A percentile compares a stretch with the other conserved stretches of the same genome.
Evolutionary conservation across 2,113 vertebrate species (phyloP).

Genomic region (Equus quagga): DNA sequence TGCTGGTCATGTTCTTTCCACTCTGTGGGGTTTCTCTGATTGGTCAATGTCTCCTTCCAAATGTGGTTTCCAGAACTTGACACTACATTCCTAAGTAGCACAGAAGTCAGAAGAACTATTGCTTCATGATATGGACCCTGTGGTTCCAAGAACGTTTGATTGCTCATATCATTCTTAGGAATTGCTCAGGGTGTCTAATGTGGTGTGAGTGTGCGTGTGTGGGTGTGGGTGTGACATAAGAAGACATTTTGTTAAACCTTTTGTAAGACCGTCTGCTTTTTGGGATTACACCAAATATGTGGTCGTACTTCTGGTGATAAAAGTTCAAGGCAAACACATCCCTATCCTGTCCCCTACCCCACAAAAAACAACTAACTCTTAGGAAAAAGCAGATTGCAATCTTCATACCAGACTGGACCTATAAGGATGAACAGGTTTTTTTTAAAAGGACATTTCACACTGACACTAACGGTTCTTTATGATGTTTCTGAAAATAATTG

Average conservation of each 20-base stretch:
- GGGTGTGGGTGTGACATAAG: neutral
- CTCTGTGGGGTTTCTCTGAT: neutral
- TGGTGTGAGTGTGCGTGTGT: neutral
- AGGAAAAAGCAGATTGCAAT: constrained; percentile 22
- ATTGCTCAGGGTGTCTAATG: neutral
- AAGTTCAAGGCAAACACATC: neutral
- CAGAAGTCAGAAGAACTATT: constrained; percentile 5
- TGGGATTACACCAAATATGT: constrained; percentile 42
- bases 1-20: too few relatives aligned
- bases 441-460: constrained; percentile 40
- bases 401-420: constrained; percentile 3
- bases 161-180: neutral
- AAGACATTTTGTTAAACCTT: constrained; percentile 8
- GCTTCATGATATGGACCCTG: neutral
- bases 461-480: constrained; percentile 56
- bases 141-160: neutral
- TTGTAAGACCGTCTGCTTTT: constrained; percentile 6
- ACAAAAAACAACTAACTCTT: neutral
- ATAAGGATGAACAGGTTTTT: neutral
- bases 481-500: constrained; percentile 69
- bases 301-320: constrained; percentile 8
- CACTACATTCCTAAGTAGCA: neutral
- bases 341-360: neutral
- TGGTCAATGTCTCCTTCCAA: neutral
- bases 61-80: neutral